Base-by-base conservation (phyloP, 2,797 vertebrate genomes). In the Tolypeutes matacus region DNA sequence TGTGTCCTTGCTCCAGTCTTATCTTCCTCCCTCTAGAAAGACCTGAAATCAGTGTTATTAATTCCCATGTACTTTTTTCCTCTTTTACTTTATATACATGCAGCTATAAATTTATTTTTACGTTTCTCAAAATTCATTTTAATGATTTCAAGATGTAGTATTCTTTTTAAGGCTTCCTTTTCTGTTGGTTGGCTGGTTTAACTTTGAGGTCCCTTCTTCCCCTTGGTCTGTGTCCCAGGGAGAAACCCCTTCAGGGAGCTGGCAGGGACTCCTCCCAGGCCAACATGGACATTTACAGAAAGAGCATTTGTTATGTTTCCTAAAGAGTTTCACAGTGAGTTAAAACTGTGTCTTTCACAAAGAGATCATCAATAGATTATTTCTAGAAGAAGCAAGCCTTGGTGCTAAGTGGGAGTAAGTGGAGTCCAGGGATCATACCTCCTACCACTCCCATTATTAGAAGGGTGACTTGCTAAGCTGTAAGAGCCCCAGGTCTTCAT, bases 341-440 rank as follows among this genome's bases (percentile, higher is more conserved):
- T 77, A 67, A 70, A 96, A 58, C 4, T 64, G 18, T 60, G 89
- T 20, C 1, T 9, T 92, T 92, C 89, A 4, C 69, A 84, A 21
- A 0, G 89, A 14, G 21, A 3, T 87, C 67, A 88, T 88, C 36
- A 60, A 27, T 77, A 51, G 95, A 83, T 75, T 90, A 42, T 94
- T 97, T 96, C 27, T 89, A 85, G 80, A 94, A 76, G 51, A 82
- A 97, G 21, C 70, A 96, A 83, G 36, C 75, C 10, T 92, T 96
- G 86, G 10, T 88, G 88, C 75, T 89, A 83, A 94, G 94, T 80
- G 92, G 18, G 11, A 89, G 20, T 62, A 39, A 23, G 4, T 95
- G 76, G 39, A 96, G 89, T 51, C 58, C 80, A 78, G 18, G 23
- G 42, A 89, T 53, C 96, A 60, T 93, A 31, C 85, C 85, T 85